Percentiles rank a stretch among this genome's conserved stretches.
Conservation (phyloP, 1,140 invertebrate genomes). For the silkworm (Bombyx mori) region ASM3026992v2 NC_085116.1:9439001-9439500, state of each 20-base stretch:
- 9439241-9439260: too few relatives aligned
- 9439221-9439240: too few relatives aligned
- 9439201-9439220: too few relatives aligned
- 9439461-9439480: conserved; percentile 83
- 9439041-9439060: too few relatives aligned
- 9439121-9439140: too few relatives aligned
- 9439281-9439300: conserved; percentile 1
- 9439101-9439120: too few relatives aligned
- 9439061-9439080: too few relatives aligned
- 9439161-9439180: too few relatives aligned
- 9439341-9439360: conserved; percentile 80
- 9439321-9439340: conserved; percentile 80
- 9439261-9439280: too few relatives aligned
- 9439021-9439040: conserved; percentile 63
- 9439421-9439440: conserved; percentile 79
- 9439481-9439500: conserved; percentile 86
- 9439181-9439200: too few relatives aligned
- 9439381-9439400: conserved; percentile 80
- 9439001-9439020: conserved; percentile 80
- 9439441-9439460: conserved; percentile 82
- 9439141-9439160: too few relatives aligned
- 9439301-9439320: conserved; percentile 77
- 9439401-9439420: conserved; percentile 75
- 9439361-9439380: conserved; percentile 78
- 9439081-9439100: too few relatives aligned